Evolutionary conservation across 2,113 vertebrate genomes (phyloP).

Genomic region (Mobula birostris): DNA sequence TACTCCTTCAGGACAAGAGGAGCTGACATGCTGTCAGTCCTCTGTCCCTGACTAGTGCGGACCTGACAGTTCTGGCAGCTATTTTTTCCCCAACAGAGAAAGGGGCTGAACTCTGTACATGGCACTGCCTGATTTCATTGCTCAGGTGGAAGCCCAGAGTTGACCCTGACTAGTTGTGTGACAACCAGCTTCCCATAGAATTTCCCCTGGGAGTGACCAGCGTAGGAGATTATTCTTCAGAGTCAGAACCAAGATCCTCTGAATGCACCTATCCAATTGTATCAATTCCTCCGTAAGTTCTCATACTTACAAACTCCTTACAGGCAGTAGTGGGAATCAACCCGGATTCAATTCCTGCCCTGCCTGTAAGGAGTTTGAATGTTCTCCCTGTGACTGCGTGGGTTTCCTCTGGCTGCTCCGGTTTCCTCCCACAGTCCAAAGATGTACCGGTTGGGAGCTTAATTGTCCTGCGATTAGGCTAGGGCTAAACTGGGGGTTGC

Average conservation of each 20-base stretch:
- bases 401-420: too few species aligned
- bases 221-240: background rate
- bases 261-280: background rate
- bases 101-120: background rate
- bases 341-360: too few species aligned
- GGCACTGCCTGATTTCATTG: background rate
- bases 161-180: too few species aligned
- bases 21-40: background rate
- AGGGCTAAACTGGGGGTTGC: too few species aligned
- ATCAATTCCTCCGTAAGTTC: background rate
- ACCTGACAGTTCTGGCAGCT: background rate
- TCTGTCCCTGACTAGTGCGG: background rate
- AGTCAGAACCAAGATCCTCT: background rate
- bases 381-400: too few species aligned
- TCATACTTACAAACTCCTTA: too few species aligned
- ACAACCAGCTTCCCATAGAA: background rate
- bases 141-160: background rate
- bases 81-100: background rate
- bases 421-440: too few species aligned
- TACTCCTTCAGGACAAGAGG: background rate
- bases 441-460: too few species aligned
- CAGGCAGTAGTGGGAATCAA: too few species aligned
- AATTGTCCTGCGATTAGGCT: too few species aligned
- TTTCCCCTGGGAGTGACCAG: background rate
- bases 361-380: too few species aligned